A percentile compares a stretch with the other conserved stretches of the same genome.
These are phyloP conservation scores for Casuarius casuarius DNA, from an alignment of 2,113 vertebrate genomes.

Conservation along the genomic window DNA sequence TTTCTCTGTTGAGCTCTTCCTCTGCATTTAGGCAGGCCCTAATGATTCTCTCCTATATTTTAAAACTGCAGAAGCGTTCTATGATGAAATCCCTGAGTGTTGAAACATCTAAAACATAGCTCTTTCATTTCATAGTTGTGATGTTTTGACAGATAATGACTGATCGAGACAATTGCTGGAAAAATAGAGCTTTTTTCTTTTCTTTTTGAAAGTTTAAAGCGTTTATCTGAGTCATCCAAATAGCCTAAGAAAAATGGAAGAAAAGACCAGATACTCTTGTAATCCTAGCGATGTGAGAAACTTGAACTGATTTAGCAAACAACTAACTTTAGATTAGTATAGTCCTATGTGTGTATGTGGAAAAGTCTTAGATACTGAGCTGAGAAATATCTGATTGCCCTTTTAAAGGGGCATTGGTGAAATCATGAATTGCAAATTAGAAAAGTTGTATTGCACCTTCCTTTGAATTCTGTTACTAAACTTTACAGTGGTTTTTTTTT, in stretches of 20 bases:
- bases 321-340: background rate
- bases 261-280: background rate
- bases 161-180: background rate
- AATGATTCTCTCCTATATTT: background rate
- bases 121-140: background rate
- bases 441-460: background rate
- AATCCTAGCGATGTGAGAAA: background rate
- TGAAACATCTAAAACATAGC: background rate
- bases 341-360: background rate
- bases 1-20: background rate
- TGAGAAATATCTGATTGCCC: background rate
- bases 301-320: background rate
- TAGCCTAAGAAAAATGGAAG: background rate
- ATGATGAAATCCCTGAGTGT: background rate
- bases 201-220: background rate
- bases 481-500: background rate
- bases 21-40: background rate
- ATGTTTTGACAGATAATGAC: background rate
- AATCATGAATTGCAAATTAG: background rate
- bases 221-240: background rate
- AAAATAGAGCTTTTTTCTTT: background rate
- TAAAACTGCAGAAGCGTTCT: background rate
- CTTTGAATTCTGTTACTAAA: background rate
- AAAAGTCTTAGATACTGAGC: background rate
- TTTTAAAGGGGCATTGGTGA: background rate